Conservation (phyloP, 2,888 invertebrate species). For the Hoplodrina blanda region DNA sequence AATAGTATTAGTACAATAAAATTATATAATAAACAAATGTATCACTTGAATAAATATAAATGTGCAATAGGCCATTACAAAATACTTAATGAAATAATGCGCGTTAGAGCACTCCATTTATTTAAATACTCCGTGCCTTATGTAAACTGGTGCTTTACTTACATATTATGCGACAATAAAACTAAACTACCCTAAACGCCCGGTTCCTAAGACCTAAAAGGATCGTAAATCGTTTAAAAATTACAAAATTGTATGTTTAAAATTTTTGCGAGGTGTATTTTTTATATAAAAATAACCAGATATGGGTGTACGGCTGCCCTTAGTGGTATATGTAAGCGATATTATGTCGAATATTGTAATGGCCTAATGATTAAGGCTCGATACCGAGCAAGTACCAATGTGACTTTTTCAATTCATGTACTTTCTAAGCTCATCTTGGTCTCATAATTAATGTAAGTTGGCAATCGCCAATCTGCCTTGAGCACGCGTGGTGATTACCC, state of each 20-base stretch:
- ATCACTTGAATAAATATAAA: conserved; percentile 23
- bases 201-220: conserved; percentile 38
- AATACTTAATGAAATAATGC: conserved; percentile 15
- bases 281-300: too few relatives aligned
- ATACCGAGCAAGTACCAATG: too few relatives aligned
- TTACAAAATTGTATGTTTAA: not conserved
- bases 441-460: too few relatives aligned
- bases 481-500: too few relatives aligned
- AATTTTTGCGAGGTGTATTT: too few relatives aligned
- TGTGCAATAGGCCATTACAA: conserved; percentile 32
- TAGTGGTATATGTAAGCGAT: too few relatives aligned
- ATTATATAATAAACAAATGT: conserved; percentile 12
- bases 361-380: too few relatives aligned
- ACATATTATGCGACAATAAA: conserved; percentile 28
- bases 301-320: not conserved
- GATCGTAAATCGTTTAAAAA: not conserved
- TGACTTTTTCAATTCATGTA: too few relatives aligned
- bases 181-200: conserved; percentile 34
- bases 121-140: conserved; percentile 25
- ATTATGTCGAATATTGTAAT: too few relatives aligned
- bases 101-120: conserved; percentile 38
- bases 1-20: conserved; percentile 21
- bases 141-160: conserved; percentile 35
- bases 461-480: too few relatives aligned
- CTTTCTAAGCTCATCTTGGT: too few relatives aligned